Percentiles rank a stretch among this genome's conserved stretches.
phyloP scores from a whole-genome alignment of 2,888 invertebrate genomes.

The Caenorhabditis angaria region DNA sequence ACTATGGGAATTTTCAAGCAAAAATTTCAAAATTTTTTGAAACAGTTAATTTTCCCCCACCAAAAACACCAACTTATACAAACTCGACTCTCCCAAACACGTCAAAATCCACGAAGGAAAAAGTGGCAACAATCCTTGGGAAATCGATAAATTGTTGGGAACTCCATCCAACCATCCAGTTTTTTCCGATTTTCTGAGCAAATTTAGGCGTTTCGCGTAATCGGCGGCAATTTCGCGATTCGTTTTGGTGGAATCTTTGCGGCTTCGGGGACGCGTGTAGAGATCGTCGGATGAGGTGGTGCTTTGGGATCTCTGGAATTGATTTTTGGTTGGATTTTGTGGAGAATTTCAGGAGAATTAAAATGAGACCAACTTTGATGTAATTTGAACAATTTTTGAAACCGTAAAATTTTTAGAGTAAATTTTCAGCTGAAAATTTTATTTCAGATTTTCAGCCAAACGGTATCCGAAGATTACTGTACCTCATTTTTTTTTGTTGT shows the following conservation, averaged over 20 bases:
- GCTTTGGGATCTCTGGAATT: background rate
- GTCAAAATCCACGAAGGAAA: slow-evolving; percentile 90
- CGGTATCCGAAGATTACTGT: background rate
- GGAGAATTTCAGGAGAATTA: background rate
- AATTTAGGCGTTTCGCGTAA: slow-evolving; percentile 18
- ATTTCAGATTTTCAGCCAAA: background rate
- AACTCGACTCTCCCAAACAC: slow-evolving; percentile 87
- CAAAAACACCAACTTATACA: slow-evolving; percentile 78
- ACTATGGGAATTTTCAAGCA: no score
- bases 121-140: slow-evolving; percentile 82
- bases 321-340: background rate
- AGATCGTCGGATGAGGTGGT: slow-evolving; percentile 9
- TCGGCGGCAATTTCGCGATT: slow-evolving; percentile 15
- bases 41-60: background rate
- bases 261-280: slow-evolving; percentile 15
- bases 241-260: slow-evolving; percentile 10
- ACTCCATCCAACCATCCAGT: slow-evolving; percentile 84
- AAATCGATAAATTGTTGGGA: slow-evolving; percentile 83
- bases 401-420: no score
- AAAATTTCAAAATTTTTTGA: no score
- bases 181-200: slow-evolving; percentile 22
- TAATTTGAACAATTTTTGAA: background rate
- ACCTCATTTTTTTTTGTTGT: no score
- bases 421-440: background rate
- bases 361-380: background rate